These are phyloP conservation scores for Amblyornis subalaris DNA, from an alignment of 2,113 vertebrate genomes.

Conservation along the genomic window DNA sequence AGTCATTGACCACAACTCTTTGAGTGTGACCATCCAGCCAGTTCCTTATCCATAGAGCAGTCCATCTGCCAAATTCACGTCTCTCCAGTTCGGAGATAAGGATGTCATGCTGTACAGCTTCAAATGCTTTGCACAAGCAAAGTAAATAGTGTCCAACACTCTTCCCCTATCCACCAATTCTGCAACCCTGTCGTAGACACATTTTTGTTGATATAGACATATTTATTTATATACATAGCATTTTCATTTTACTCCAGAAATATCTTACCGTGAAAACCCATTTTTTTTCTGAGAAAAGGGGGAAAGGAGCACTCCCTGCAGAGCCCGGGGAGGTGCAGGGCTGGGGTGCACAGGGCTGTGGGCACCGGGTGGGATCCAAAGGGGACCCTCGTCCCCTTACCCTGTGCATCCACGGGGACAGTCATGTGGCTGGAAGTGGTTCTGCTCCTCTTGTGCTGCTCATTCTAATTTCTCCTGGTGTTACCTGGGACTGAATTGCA, in stretches of 20 bases:
- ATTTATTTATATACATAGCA: background rate
- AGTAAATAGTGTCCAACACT: background rate
- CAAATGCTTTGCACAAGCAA: background rate
- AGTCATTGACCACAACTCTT: background rate
- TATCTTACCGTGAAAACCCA: background rate
- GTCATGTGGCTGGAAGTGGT: background rate
- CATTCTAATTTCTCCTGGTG: background rate
- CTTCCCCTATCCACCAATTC: background rate
- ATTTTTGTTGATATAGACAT: background rate
- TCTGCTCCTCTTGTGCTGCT: background rate
- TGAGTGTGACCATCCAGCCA: background rate
- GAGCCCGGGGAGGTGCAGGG: background rate
- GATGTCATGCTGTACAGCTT: background rate
- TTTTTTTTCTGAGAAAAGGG: background rate
- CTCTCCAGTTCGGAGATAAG: background rate
- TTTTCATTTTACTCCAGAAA: background rate
- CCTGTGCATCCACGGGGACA: background rate
- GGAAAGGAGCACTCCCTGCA: background rate
- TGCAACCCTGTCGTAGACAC: background rate
- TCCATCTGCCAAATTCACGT: background rate
- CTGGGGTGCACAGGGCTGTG: fast-evolving
- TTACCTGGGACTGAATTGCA: background rate
- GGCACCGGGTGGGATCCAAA: background rate
- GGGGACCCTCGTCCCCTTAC: background rate
- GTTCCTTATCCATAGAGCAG: background rate